phyloP scores from a whole-genome alignment of 2,113 vertebrate genomes.

The Trichomycterus rosablanca region DNA sequence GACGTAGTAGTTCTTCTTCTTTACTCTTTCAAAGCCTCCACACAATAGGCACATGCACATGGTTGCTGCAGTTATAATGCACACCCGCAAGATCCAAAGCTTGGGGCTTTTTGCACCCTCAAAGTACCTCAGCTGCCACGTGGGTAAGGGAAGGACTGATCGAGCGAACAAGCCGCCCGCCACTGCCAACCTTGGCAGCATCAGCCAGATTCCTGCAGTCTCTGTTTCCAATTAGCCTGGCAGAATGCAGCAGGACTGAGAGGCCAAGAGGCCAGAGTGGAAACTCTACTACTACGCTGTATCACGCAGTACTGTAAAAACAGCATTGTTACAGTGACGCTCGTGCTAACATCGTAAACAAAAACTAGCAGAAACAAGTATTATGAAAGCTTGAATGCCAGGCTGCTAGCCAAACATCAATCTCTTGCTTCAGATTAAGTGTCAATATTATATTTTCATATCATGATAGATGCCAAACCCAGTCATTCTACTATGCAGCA shows the following conservation, averaged over 20 bases:
- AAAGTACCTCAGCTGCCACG: background rate
- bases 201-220: slow-evolving; percentile 43
- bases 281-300: slow-evolving; percentile 10
- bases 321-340: background rate
- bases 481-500: no score
- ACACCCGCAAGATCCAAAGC: no score
- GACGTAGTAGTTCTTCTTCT: no score
- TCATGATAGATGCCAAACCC: no score
- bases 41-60: no score
- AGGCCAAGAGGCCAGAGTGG: slow-evolving; percentile 16
- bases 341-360: background rate
- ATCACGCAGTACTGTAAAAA: background rate
- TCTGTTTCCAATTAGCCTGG: slow-evolving; percentile 53
- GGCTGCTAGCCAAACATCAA: no score
- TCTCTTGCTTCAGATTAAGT: no score
- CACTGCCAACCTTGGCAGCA: slow-evolving; percentile 32
- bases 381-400: no score
- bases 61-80: no score
- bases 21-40: no score
- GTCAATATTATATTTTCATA: no score
- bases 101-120: slow-evolving; percentile 1
- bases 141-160: slow-evolving; percentile 2
- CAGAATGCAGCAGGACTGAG: slow-evolving; percentile 13
- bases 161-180: slow-evolving; percentile 9
- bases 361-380: background rate